Base-by-base conservation (phyloP, 2,888 invertebrate genomes). In the Iselma pallidipennis region DNA sequence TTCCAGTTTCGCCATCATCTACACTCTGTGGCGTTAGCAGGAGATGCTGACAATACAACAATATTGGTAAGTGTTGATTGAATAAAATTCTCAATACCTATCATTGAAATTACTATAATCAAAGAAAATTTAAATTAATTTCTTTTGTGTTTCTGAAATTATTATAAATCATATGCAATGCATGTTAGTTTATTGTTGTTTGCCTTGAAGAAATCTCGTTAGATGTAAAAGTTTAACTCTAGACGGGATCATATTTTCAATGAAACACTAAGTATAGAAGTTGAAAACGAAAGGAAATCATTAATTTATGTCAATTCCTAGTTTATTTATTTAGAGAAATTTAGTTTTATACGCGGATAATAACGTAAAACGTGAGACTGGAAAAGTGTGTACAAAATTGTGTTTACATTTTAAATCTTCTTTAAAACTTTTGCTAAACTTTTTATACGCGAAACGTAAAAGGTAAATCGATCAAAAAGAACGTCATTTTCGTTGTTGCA, bases 1-100 rank as follows among this genome's bases (percentile, higher is more conserved):
- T 77, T 83, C 84, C 74, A 85, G 84, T 81, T 84, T 84, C 78
- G 81, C 82, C 74, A 76, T 83, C 74, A 81, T 84, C 74, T 81
- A 83, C 76, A 85, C 83, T 72, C 81, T 84, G 76, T 84, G 85
- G 82, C 80, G 80, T 74, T 80, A 76, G 75, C 70, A 70, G 71
- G 76, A 70, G 71, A 75, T 76, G 64, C 59, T 64, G 52, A 62
- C 55, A 66, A 58, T 57, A 63, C 29, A 50, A 29, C 19, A 12
- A 16, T 51, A 58, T 59, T 62, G 68, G 71, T 71, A 62, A 72
- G 71, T 70, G 4, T 19, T 16, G 23, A 49, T n/a, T n/a, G n/a
- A n/a, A 3, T 16, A 4, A 49, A 49, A 49, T 16, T 49, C 19
- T 10, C 23, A 49, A 37, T 37, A 2, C 7, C 14, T 2, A 23